phyloP scores from a whole-genome alignment of 2,113 vertebrate species.

The Lontra canadensis region DNA sequence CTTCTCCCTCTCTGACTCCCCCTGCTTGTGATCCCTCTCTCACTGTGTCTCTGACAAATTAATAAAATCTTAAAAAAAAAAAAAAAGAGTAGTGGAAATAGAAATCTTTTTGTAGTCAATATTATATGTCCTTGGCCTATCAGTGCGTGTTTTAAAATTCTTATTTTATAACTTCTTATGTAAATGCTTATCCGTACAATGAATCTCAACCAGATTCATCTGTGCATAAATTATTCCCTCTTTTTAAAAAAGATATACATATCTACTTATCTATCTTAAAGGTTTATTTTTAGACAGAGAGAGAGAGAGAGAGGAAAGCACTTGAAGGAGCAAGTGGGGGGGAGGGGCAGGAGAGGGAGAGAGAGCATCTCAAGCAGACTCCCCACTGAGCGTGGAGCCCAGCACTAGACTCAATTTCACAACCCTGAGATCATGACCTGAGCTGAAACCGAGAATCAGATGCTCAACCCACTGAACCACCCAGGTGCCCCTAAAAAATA shows the following conservation, averaged over 20 bases:
- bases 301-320: not conserved
- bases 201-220: not conserved
- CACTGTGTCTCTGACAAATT: too few relatives aligned
- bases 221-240: not conserved
- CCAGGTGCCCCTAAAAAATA: not conserved
- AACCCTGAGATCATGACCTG: not conserved
- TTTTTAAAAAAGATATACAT: not conserved
- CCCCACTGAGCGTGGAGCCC: not conserved
- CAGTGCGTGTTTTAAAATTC: not conserved
- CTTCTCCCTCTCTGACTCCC: too few relatives aligned
- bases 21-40: too few relatives aligned
- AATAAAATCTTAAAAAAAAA: too few relatives aligned
- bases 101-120: not conserved
- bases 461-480: not conserved
- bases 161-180: not conserved
- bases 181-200: not conserved
- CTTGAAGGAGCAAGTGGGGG: not conserved
- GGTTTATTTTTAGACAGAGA: not conserved
- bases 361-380: not conserved
- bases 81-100: slow-evolving; percentile 7
- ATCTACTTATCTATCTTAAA: not conserved
- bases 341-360: not conserved
- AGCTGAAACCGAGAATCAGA: not conserved
- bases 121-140: not conserved
- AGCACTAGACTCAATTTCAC: not conserved